Percentiles rank a stretch among this genome's conserved stretches.
Conservation (phyloP, 2,797 vertebrate species). For the Phrynocephalus forsythii region DNA sequence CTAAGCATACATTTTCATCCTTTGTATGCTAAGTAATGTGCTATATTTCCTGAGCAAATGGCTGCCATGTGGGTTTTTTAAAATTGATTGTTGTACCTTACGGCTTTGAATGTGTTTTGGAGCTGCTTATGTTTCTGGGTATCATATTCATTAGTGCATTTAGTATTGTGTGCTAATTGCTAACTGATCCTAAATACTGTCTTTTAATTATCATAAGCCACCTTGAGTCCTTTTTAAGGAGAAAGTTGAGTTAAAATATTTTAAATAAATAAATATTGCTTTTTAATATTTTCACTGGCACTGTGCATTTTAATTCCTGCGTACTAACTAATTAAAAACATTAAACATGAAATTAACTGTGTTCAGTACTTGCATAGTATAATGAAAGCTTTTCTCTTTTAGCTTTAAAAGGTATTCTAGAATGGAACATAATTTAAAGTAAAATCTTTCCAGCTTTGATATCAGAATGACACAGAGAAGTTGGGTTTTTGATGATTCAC, state of each 20-base stretch:
- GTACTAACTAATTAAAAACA: background rate
- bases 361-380: background rate
- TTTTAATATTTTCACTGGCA: background rate
- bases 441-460: background rate
- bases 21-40: background rate
- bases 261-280: no score
- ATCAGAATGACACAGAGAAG: constrained; percentile 1
- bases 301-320: background rate
- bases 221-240: no score
- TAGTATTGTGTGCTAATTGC: no score
- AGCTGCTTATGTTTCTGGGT: no score
- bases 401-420: background rate
- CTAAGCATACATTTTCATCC: background rate
- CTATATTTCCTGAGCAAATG: no score
- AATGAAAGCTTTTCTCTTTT: background rate
- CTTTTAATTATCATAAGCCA: no score
- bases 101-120: no score
- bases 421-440: background rate
- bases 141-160: no score
- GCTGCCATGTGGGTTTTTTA: no score
- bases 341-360: background rate
- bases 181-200: no score
- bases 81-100: no score
- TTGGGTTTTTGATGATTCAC: background rate
- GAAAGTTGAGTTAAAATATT: no score